A percentile compares a stretch with the other conserved stretches of the same genome.
These are phyloP conservation scores for Murina feae DNA, from an alignment of 2,113 vertebrate genomes.

Conservation along the genomic window DNA sequence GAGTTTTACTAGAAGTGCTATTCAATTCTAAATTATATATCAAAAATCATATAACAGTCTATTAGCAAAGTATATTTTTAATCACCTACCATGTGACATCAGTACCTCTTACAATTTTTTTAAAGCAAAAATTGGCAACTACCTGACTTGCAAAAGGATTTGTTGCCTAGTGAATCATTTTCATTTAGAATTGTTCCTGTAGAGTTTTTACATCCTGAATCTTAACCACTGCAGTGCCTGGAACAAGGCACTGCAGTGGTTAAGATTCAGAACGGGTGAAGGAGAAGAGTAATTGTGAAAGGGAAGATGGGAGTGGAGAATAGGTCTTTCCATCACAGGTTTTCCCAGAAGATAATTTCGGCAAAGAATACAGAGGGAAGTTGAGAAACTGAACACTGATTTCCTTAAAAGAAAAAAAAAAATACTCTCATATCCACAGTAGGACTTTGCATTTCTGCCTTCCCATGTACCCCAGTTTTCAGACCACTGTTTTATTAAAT, in stretches of 20 bases:
- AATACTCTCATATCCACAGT: not conserved
- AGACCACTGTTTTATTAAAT: not conserved
- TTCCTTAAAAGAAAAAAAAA: not conserved
- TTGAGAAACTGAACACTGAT: not conserved
- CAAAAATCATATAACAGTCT: not conserved
- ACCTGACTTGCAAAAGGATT: not conserved
- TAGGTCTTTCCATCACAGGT: not conserved
- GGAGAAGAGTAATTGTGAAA: not conserved
- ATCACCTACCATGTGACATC: not conserved
- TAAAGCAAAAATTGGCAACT: not conserved
- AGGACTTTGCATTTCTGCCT: not conserved
- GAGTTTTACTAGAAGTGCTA: not conserved
- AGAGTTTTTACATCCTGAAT: not conserved
- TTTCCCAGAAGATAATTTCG: not conserved
- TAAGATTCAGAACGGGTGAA: not conserved
- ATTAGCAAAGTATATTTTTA: conserved; percentile 1
- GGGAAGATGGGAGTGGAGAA: not conserved
- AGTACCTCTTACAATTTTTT: not conserved
- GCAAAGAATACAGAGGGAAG: not conserved
- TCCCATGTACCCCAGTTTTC: not conserved
- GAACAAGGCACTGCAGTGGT: not conserved
- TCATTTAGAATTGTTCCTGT: not conserved
- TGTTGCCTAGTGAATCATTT: not conserved
- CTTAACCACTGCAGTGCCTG: too few species aligned
- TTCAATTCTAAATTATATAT: not conserved